Evolutionary conservation across 2,113 vertebrate species (phyloP), one percentile per base, ranked within the genome.

Genomic region (Mormyrus iriodes): DNA sequence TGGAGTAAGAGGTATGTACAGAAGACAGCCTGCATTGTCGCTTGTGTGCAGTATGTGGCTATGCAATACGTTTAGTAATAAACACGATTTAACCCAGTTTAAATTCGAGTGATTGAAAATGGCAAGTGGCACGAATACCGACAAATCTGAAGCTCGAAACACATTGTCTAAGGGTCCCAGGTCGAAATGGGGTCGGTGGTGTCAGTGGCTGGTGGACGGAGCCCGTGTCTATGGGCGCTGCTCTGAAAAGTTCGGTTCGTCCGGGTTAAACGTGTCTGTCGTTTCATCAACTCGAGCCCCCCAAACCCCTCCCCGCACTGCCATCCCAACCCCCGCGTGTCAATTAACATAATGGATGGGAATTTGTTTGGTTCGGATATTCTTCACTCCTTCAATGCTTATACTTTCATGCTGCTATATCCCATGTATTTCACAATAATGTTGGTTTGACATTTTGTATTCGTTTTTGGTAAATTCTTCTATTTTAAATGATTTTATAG

Each of bases 81-180:
- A 79, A 79, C 73, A 42, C 73, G 73, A 79, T 89, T 83, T 82
- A 35, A 39, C 31, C 58, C 89, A 48, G 39, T 73, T 51, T 53
- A 49, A 24, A 58, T 48, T 48, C 24, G 21, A 48, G 69, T 44
- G 87, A 52, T 85, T 73, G 51, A 49, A 48, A 84, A 55, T 53
- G 86, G 61, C 69, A 82, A 83, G 69, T 88, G 76, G n/a, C 44
- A 65, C 52, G 53, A 82, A 88, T 88, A 85, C 87, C 79, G 82
- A 90, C 46, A 73, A 65, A 42, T 13, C 27, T 52, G 76, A 46
- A 85, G 52, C 87, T 85, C 79, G 44, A n/a, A 35, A 4, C 79
- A 84, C 87, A 73, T 90, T 90, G 53, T 90, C 58, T 69, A 42
- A 55, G 39, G 31, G 82, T 85, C 79, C 90, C 87, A 73, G 79